These are phyloP conservation scores for Phyllostomus hastatus DNA, from an alignment of 2,113 vertebrate species.

Conservation along the genomic window DNA sequence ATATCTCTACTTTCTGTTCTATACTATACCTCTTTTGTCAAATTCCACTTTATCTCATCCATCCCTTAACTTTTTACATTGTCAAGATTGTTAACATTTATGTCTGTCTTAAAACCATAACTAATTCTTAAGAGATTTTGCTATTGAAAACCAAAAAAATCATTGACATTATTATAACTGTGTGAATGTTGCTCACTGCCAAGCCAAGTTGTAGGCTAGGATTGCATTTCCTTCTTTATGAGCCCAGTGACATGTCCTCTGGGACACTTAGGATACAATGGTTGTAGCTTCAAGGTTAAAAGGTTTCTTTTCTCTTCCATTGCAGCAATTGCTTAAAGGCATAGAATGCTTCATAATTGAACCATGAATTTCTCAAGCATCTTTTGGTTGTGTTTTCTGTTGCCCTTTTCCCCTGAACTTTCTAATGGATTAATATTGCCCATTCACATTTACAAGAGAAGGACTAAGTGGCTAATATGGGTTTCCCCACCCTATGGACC, in stretches of 20 bases:
- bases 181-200: not conserved
- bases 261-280: not conserved
- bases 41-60: not conserved
- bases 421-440: not conserved
- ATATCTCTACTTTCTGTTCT: not conserved
- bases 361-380: not conserved
- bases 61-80: not conserved
- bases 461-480: not conserved
- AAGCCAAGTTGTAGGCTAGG: not conserved
- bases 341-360: not conserved
- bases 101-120: not conserved
- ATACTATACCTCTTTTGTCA: not conserved
- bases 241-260: not conserved
- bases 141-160: not conserved
- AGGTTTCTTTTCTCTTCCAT: not conserved
- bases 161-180: not conserved
- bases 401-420: not conserved
- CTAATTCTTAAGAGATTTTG: not conserved
- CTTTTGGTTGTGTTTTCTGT: constrained; percentile 17
- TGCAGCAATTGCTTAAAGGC: constrained; percentile 17
- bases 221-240: not conserved
- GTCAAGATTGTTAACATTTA: constrained; percentile 19
- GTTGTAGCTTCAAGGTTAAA: constrained; percentile 14
- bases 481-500: not conserved
- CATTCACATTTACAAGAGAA: constrained; percentile 21